A percentile compares a stretch with the other conserved stretches of the same genome.
phyloP scores from a whole-genome alignment of 1,140 invertebrate species.

The Drosophila kurseongensis region DNA sequence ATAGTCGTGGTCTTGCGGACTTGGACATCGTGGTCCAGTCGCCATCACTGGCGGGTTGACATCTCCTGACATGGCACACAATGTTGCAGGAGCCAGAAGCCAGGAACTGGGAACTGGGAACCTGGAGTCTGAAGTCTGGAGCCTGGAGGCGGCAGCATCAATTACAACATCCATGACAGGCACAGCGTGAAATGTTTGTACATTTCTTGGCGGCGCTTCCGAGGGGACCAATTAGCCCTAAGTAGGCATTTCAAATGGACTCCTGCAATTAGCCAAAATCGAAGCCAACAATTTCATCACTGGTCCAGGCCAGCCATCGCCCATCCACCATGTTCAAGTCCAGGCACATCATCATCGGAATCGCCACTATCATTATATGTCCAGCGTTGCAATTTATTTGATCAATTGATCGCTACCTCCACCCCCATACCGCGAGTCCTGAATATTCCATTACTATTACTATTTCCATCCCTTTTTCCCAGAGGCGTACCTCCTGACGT shows the following conservation, averaged over 20 bases:
- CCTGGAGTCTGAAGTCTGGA: constrained; percentile 5
- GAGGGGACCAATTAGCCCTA: constrained; percentile 80
- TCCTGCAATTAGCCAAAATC: constrained; percentile 79
- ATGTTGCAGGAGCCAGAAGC: constrained; percentile 33
- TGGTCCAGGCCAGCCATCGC: constrained; percentile 10
- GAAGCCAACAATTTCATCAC: constrained; percentile 77
- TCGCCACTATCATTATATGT: constrained; percentile 37
- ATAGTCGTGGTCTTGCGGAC: constrained; percentile 15
- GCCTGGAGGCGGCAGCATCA: constrained; percentile 71
- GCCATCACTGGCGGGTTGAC: constrained; percentile 52
- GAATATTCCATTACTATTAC: constrained; percentile 14
- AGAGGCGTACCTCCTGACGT: constrained; percentile 65
- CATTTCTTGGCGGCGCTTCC: constrained; percentile 79
- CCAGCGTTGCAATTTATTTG: constrained; percentile 40
- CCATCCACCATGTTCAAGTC: not conserved
- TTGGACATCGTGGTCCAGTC: constrained; percentile 36
- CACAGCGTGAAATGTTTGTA: constrained; percentile 82
- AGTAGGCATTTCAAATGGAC: constrained; percentile 80
- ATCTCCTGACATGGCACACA: constrained; percentile 75
- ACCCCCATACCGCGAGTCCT: constrained; percentile 10
- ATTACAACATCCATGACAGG: constrained; percentile 81
- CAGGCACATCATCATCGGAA: constrained; percentile 40
- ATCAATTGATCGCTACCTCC: constrained; percentile 42
- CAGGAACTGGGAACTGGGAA: not conserved
- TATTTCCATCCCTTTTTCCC: constrained; percentile 13